Percentiles rank a stretch among this genome's conserved stretches.
These are phyloP conservation scores for Stercorarius parasiticus DNA, from an alignment of 2,113 vertebrate genomes.

Conservation along the genomic window DNA sequence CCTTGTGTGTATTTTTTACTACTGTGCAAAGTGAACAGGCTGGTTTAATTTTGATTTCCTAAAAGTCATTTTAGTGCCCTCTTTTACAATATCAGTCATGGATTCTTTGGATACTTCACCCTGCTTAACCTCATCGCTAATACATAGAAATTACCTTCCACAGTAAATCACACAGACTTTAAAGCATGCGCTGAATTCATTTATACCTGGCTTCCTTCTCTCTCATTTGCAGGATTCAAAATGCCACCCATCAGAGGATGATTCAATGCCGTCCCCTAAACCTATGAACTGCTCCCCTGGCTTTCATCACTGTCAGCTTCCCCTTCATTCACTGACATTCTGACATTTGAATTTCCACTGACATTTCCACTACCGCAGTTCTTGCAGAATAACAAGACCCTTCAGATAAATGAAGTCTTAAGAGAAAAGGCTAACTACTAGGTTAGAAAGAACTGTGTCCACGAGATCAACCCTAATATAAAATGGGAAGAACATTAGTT, in stretches of 20 bases:
- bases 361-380: background rate
- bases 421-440: background rate
- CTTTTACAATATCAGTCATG: background rate
- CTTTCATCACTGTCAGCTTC: background rate
- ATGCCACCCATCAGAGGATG: background rate
- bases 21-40: background rate
- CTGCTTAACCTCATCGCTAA: background rate
- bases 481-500: background rate
- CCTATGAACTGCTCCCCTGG: background rate
- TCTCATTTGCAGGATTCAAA: slow-evolving; percentile 7
- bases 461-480: background rate
- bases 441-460: background rate
- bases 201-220: background rate
- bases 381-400: background rate
- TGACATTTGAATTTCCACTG: slow-evolving; percentile 3
- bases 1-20: background rate
- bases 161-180: background rate
- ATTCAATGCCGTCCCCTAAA: background rate
- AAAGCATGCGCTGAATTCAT: background rate
- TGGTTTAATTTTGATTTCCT: background rate
- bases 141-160: background rate
- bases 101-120: background rate
- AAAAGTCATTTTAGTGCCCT: background rate
- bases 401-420: background rate
- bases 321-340: background rate